Percentiles rank a stretch among this genome's conserved stretches.
Evolutionary conservation across 1,140 invertebrate genomes (phyloP).

Genomic region (Periplaneta americana): DNA sequence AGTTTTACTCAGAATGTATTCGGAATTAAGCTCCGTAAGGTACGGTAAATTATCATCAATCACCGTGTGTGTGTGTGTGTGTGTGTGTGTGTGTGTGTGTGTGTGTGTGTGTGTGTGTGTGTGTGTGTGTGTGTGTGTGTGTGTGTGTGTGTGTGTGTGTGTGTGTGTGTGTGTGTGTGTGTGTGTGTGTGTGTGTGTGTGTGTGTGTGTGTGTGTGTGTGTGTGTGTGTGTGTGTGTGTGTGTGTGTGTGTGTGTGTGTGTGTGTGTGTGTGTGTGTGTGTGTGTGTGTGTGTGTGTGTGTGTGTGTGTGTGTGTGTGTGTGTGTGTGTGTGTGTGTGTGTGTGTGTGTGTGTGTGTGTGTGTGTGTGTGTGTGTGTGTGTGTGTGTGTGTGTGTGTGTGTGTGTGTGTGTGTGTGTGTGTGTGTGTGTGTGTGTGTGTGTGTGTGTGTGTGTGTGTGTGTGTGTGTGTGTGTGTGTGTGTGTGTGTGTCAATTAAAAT

Average conservation of each 20-base stretch:
- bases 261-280: constrained; percentile 22
- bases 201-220: constrained; percentile 19
- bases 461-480: too few relatives aligned
- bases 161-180: constrained; percentile 19
- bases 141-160: constrained; percentile 18
- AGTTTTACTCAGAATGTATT: too few relatives aligned
- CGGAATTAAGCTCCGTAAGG: too few relatives aligned
- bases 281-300: constrained; percentile 22
- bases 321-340: constrained; percentile 22
- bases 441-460: constrained; percentile 32
- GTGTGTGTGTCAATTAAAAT: too few relatives aligned
- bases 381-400: constrained; percentile 22
- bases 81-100: constrained; percentile 18
- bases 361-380: constrained; percentile 22
- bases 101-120: constrained; percentile 18
- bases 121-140: constrained; percentile 18
- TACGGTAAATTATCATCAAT: too few relatives aligned
- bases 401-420: constrained; percentile 23
- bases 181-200: constrained; percentile 19
- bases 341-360: constrained; percentile 22
- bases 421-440: constrained; percentile 28
- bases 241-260: constrained; percentile 21
- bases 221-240: constrained; percentile 22
- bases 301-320: constrained; percentile 22
- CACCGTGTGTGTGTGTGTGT: constrained; percentile 15